Evolutionary conservation across 2,888 invertebrate species (phyloP).

Genomic region (Sabellastarte sp.): DNA sequence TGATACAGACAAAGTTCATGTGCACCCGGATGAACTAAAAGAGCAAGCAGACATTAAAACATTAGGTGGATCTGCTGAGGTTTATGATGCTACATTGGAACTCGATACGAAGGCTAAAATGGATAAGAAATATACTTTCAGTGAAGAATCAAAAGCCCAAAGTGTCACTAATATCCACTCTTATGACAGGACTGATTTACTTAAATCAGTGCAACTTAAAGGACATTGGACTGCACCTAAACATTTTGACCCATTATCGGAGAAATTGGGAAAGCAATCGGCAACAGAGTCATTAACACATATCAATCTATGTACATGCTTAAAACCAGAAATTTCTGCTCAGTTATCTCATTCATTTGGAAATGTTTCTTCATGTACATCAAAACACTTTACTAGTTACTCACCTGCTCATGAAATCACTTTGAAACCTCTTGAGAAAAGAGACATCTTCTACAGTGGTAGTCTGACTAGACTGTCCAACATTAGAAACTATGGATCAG

Average conservation of each 20-base stretch:
- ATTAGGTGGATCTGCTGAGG: no score
- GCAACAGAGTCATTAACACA: background rate
- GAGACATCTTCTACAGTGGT: conserved; percentile 26
- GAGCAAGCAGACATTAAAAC: background rate
- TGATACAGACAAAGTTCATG: no score
- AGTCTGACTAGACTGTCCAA: no score
- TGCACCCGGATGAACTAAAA: background rate
- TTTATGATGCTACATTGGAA: background rate
- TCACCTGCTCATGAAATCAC: no score
- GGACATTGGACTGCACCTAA: no score
- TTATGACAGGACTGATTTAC: background rate
- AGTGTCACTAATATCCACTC: background rate
- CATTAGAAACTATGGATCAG: no score
- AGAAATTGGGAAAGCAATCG: background rate
- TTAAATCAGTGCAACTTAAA: background rate
- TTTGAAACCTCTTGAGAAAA: conserved; percentile 11
- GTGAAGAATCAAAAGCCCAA: background rate
- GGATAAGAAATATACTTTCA: background rate
- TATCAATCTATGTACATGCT: background rate
- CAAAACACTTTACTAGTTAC: no score
- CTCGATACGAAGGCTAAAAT: background rate
- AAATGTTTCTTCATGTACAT: no score
- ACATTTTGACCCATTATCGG: no score
- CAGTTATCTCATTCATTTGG: no score
- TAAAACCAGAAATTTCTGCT: no score